Evolutionary conservation across 2,113 vertebrate genomes (phyloP), one percentile per base, ranked within the genome.

Genomic region (Dicrurus megarhynchus): DNA sequence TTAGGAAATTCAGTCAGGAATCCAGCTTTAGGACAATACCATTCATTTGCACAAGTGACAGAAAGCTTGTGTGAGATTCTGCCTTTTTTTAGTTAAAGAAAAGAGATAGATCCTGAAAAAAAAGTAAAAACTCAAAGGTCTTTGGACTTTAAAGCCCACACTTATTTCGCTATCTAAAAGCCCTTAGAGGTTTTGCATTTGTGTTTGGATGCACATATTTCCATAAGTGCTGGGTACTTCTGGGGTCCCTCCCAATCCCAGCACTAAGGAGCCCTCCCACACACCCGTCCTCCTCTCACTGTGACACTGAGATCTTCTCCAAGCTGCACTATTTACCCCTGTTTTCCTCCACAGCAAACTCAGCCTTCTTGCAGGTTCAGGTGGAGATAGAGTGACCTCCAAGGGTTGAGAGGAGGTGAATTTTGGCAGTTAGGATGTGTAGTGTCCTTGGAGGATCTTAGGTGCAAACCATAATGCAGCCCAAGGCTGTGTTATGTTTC

Each of bases 401-500:
- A 59, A 57, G 39, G 46, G 44, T 63, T 80, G 67, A 16, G 11
- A 70, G 24, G 35, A 85, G 68, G 47, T 30, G 47, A 85, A 42
- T 57, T 52, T 52, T 67, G 50, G 30, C 1, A 0, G 17, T 14
- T 23, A 42, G 42, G 59, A 85, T 28, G 55, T 1, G 8, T 2
- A 15, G 39, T 68, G 75, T 80, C 82, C 87, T 86, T 63, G 59
- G 82, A 80, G 87, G 67, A 41, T 85, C 39, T 70, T 49, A 90
- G 93, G 82, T 90, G 82, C 78, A 94, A 74, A 84, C 28, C 55
- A 22, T 47, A 67, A 63, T 69, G 87, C 75, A 93, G 90, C 85
- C 87, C 79, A 85, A 67, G 95, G 92, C 95, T 59, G 52, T 78
- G 85, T 39, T 37, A 6, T 47, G 71, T 90, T 94, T 63, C 85